Evolutionary conservation across 2,797 vertebrate genomes (phyloP), one percentile per base, ranked within the genome.

Genomic region (Lycodopsis pacificus): DNA sequence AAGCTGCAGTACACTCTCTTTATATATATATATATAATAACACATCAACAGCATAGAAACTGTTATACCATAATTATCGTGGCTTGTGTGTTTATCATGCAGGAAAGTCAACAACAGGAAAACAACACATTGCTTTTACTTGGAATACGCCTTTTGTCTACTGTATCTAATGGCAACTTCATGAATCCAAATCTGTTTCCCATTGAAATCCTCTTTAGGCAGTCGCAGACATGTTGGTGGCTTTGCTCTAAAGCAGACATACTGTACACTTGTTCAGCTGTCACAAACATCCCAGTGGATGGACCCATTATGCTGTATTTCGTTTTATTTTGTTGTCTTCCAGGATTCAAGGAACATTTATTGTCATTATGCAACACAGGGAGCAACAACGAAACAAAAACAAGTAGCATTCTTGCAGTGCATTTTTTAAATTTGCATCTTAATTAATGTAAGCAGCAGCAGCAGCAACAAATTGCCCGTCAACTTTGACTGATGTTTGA

Each of bases 151-250:
- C 54, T 13, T 30, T 54, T 3, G 14, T 68, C 14, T 30, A 25
- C 14, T 64, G 10, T 30, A 40, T 64, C 30, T 15, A 22, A 59
- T 53, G 8, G 6, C n/a, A 46, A 44, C 49, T 62, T 36, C 27
- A 20, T 30, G 1, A 63, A 69, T 69, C 20, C 19, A 19, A 59
- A 65, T 65, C 32, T 49, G 32, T 56, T 71, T 71, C 44, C 53
- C 20, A 27, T 20, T 65, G n/a, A 56, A 81, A 57, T 62, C 22
- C 19, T 48, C 62, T 63, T 27, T 57, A 48, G 11, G 67, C 73
- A 11, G 22, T 27, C 4, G 0, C 27, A 53, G 30, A 22, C 30
- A 48, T 34, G 17, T 63, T 36, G 7, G 48, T 61, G 48, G 22
- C 48, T 76, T 61, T 34, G 30, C 44, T 48, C 30, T 38, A 66